Base-by-base conservation (phyloP, 2,888 invertebrate species). In the Cyrtodaria siliqua region DNA sequence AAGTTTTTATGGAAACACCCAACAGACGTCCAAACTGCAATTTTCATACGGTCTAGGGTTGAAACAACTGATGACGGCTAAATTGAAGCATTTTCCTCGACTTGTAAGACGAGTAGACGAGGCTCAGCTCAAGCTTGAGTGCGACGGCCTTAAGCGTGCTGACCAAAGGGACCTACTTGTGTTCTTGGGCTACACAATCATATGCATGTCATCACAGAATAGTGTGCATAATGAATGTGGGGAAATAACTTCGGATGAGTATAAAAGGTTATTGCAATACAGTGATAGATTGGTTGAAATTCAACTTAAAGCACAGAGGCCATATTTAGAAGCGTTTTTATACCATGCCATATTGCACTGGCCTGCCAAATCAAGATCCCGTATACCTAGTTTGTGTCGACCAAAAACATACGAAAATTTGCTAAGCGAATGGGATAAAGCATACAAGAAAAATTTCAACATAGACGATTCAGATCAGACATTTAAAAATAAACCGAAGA, bases 281-380 rank as follows among this genome's bases (percentile, higher is more conserved):
- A 69, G 69, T 47, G 33, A 27, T 20, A 14, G 6, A 20, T 40
- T 69, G 6, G 42, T 61, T 0, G 20, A 20, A 4, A 44, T 44
- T 1, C 61, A 63, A 27, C 55, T 16, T 8, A 42, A 50, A 33
- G 12, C 12, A 33, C 24, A 52, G 2, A 40, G 74, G 16, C 23
- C 56, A 3, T 68, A 74, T 24, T 27, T 74, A 0, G 74, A 74
- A 27, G 33, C 68, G 12, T 74, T 33, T 44, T 44, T 74, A 20
- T 74, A 68, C 27, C 53, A 42, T 38, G 62, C 74, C 2, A 62
- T 74, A 49, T 53, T 74, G 4, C 68, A 74, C 44, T 74, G 74
- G 74, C 74, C 74, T 4, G 24, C 57, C 9, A 49, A 40, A 4
- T 24, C 27, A 9, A 56, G 74, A 56, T n/a, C 38, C 4, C 33